A percentile compares a stretch with the other conserved stretches of the same genome.
phyloP scores from a whole-genome alignment of 2,113 vertebrate genomes.

The Girardinichthys multiradiatus region DNA sequence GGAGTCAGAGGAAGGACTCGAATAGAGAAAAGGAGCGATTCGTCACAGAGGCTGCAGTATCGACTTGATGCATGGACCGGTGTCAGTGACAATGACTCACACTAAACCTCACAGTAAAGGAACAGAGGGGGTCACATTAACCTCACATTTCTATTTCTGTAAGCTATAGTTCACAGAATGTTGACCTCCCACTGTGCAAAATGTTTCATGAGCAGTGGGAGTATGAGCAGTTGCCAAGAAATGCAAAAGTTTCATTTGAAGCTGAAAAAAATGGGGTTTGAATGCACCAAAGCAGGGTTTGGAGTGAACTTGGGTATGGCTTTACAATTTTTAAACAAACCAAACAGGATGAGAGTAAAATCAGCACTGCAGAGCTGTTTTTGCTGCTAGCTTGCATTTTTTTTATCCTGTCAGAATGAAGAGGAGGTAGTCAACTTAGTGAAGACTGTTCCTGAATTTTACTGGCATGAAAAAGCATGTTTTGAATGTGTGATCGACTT shows the following conservation, averaged over 20 bases:
- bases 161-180: constrained; percentile 1
- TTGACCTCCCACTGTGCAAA: not conserved
- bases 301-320: not conserved
- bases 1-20: not conserved
- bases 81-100: constrained; percentile 14
- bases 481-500: too few species aligned
- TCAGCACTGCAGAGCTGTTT: too few species aligned
- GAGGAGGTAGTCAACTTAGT: not conserved
- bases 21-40: constrained; percentile 1
- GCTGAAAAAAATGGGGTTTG: not conserved
- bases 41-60: not conserved
- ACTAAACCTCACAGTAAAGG: constrained; percentile 5
- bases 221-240: not conserved
- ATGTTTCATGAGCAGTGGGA: not conserved
- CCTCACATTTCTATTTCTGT: constrained; percentile 1
- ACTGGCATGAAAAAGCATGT: too few species aligned
- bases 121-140: constrained; percentile 4
- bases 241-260: not conserved
- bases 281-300: not conserved
- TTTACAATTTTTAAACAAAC: not conserved
- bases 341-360: not conserved
- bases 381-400: not conserved
- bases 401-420: not conserved
- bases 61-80: constrained; percentile 3
- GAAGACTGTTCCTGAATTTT: too few species aligned